Base-by-base conservation (phyloP, 2,888 invertebrate genomes). In the Yponomeuta cagnagella region DNA sequence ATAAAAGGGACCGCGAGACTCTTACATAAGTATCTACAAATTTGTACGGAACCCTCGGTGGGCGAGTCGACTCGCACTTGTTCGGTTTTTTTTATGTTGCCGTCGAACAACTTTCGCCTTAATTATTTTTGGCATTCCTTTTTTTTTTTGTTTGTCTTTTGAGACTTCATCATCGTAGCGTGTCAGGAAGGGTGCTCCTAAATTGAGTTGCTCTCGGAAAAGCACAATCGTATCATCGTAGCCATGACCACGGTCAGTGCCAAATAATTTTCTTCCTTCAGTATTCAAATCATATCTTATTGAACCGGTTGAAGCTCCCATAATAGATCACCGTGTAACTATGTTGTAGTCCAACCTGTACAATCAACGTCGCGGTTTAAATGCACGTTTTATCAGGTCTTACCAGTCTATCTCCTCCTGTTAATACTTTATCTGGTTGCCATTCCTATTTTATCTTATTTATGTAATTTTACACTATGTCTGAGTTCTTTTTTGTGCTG, bases 231-330 rank as follows among this genome's bases (percentile, higher is more conserved):
- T 58, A 15, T 15, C 52, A 58, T 58, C 52, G 52, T 58, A 15
- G 52, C 15, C 15, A 15, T 15, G 52, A 58, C 52, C 52, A 58
- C 15, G 52, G 52, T 58, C 52, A 58, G 52, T 58, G 52, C 52
- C 52, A 58, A 58, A 58, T 58, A 58, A 58, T 58, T 12, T 58
- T 58, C 52, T 58, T 58, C 52, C 30, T 31, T 65, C 12, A 23
- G 31, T 30, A 64, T 64, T 65, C 10, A 30, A 33, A 65, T 65
- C 12, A 10, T 65, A 65, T 65, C 33, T 31, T 10, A 65, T 10
- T 65, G 33, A 23, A 65, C 33, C 65, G 65, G 65, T 65, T 33
- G 31, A 65, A 65, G 65, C 33, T 65, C 65, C 10, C 52, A 10
- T 33, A 65, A 65, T 65, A 65, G 65, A 65, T 65, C 33, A 33